These are phyloP conservation scores for Drosophila borborema DNA, from an alignment of 2,888 invertebrate genomes.

Conservation along the genomic window DNA sequence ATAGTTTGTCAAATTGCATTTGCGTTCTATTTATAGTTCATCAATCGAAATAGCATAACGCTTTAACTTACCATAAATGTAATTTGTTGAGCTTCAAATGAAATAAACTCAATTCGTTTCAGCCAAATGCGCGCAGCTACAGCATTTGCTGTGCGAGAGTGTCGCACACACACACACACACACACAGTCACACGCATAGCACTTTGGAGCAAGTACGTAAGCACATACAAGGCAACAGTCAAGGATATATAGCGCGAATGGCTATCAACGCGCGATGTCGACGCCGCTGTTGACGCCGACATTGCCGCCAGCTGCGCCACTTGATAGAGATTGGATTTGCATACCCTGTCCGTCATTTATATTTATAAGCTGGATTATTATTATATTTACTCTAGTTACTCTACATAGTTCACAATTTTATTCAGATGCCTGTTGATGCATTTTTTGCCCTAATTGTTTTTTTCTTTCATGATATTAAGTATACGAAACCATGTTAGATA, in stretches of 20 bases:
- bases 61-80: slow-evolving; percentile 20
- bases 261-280: slow-evolving; percentile 39
- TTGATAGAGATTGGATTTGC: slow-evolving; percentile 38
- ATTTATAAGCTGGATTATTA: neutral
- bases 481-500: no score
- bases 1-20: slow-evolving; percentile 37
- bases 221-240: slow-evolving; percentile 67
- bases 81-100: slow-evolving; percentile 35
- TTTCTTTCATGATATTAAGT: no score
- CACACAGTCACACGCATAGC: slow-evolving; percentile 13
- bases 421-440: neutral
- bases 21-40: slow-evolving; percentile 26
- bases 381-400: neutral
- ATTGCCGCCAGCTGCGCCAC: slow-evolving; percentile 41
- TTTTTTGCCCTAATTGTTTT: neutral
- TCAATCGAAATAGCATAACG: slow-evolving; percentile 25
- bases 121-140: slow-evolving; percentile 34
- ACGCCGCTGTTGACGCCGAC: slow-evolving; percentile 25
- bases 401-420: neutral
- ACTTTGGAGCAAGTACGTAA: slow-evolving; percentile 53
- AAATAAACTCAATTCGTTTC: slow-evolving; percentile 34
- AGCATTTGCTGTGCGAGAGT: slow-evolving; percentile 19
- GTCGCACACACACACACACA: slow-evolving; percentile 15
- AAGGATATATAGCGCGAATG: slow-evolving; percentile 66
- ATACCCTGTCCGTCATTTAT: slow-evolving; percentile 36